These are phyloP conservation scores for Aphelocoma coerulescens DNA, from an alignment of 2,113 vertebrate species.

Conservation along the genomic window DNA sequence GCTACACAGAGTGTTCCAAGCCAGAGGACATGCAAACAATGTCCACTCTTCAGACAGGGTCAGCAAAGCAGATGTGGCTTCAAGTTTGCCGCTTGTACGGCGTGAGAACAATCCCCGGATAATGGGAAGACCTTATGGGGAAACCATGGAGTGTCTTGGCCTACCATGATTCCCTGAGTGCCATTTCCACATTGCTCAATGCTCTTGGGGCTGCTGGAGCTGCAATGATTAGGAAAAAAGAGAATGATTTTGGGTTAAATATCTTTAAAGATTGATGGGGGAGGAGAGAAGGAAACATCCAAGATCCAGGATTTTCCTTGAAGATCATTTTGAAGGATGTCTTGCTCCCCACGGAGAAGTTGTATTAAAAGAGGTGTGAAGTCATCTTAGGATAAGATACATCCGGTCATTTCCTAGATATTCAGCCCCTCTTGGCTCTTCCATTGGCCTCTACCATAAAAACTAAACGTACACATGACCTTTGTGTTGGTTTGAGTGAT, in stretches of 20 bases:
- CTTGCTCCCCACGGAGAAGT: neutral
- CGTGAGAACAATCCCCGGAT: conserved; percentile 56
- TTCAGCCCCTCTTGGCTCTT: neutral
- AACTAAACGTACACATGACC: neutral
- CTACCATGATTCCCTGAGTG: neutral
- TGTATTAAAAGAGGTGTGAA: neutral
- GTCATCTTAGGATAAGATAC: neutral
- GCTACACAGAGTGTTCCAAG: neutral
- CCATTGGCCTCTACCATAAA: neutral
- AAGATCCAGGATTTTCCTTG: neutral
- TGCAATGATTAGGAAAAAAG: neutral
- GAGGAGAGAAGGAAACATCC: neutral
- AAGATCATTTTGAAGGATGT: neutral
- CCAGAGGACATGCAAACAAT: conserved; percentile 2
- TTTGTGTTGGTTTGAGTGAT: neutral
- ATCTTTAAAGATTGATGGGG: neutral
- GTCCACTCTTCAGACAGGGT: neutral
- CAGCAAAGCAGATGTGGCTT: conserved; percentile 54
- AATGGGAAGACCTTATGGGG: conserved; percentile 52
- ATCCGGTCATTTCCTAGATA: neutral
- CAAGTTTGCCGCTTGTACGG: neutral
- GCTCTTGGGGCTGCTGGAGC: conserved; percentile 4
- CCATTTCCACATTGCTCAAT: conserved; percentile 33
- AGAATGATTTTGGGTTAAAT: neutral
- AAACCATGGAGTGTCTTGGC: neutral